Conservation (phyloP, 2,797 vertebrate genomes). For the Labroides dimidiatus region DNA sequence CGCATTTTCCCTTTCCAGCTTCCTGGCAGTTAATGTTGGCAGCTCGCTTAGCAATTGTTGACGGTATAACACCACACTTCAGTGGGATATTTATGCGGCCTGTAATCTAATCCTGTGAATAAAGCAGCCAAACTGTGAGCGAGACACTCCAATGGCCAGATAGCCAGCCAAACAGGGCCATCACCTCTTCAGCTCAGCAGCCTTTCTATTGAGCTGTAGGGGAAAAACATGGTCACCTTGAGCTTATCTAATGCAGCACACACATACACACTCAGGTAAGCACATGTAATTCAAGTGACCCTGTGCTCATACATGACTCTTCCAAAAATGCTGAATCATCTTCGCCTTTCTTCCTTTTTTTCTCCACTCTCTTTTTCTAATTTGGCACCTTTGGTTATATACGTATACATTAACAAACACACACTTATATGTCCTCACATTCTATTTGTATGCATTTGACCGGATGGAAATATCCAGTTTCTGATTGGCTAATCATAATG, state of each 20-base stretch:
- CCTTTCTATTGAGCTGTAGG: conserved; percentile 26
- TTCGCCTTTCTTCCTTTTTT: not conserved
- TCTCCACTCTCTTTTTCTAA: not conserved
- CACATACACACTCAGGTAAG: not conserved
- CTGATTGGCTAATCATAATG: no score
- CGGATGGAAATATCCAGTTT: no score
- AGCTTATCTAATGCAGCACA: conserved; percentile 32
- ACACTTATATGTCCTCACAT: conserved; percentile 16
- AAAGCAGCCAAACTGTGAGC: conserved; percentile 46
- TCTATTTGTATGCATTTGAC: not conserved
- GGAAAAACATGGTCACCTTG: conserved; percentile 36
- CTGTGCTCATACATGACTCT: conserved; percentile 13
- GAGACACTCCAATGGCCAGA: conserved; percentile 7
- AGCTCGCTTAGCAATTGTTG: conserved; percentile 60
- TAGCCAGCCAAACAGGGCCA: conserved; percentile 20
- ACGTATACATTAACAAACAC: conserved; percentile 7
- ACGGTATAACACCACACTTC: conserved; percentile 49
- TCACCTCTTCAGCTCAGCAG: conserved; percentile 15
- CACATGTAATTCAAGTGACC: conserved; percentile 5
- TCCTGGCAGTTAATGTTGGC: conserved; percentile 48
- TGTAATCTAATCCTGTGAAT: conserved; percentile 55
- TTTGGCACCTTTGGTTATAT: not conserved
- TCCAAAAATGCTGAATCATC: conserved; percentile 36
- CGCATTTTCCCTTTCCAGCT: not conserved
- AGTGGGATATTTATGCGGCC: conserved; percentile 58